phyloP scores from a whole-genome alignment of 2,113 vertebrate genomes.

The Crotophaga sulcirostris region DNA sequence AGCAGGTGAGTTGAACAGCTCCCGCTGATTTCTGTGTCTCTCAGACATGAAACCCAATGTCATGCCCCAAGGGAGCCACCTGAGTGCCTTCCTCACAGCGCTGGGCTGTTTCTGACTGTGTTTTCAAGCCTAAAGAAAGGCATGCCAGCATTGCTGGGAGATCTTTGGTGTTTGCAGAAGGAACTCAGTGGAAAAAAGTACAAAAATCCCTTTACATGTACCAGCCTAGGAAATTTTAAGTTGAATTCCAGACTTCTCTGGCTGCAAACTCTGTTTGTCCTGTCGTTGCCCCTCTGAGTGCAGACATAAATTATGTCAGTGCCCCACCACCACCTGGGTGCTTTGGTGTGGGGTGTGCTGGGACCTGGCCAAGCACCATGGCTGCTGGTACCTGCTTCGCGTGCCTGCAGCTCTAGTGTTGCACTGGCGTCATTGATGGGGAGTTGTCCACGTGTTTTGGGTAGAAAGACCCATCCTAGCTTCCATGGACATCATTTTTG shows the following conservation, averaged over 20 bases:
- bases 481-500: not conserved
- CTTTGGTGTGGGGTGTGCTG: not conserved
- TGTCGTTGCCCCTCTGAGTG: not conserved
- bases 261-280: not conserved
- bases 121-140: not conserved
- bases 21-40: not conserved
- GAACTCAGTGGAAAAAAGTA: not conserved
- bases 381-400: not conserved
- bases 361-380: too few relatives aligned
- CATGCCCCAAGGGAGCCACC: not conserved
- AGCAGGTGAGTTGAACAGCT: not conserved
- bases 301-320: not conserved
- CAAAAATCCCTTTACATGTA: not conserved
- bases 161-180: not conserved
- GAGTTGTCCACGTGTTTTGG: not conserved
- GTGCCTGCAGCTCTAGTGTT: not conserved
- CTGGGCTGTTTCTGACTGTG: not conserved
- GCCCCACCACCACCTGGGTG: not conserved
- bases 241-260: not conserved
- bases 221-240: not conserved
- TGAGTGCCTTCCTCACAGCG: too few relatives aligned
- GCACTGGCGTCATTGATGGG: accelerated
- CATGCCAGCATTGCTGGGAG: accelerated
- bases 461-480: not conserved
- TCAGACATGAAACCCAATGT: not conserved